These are phyloP conservation scores for Ectropis crepuscularia DNA, from an alignment of 2,888 invertebrate genomes.

Conservation along the genomic window DNA sequence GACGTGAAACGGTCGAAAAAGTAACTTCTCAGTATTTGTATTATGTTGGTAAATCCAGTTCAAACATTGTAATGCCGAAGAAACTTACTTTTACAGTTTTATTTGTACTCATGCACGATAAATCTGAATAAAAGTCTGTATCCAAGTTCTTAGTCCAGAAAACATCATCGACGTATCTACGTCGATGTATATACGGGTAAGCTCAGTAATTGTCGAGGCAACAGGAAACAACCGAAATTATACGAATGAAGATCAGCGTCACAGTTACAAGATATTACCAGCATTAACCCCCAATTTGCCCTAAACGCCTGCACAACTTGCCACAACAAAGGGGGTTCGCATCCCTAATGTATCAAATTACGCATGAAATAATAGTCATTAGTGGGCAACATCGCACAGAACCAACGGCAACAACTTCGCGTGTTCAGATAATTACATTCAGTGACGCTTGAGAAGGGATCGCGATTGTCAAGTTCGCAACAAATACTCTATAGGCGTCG, in stretches of 20 bases:
- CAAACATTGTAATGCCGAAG: no score
- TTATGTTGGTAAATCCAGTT: no score
- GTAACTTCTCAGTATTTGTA: no score
- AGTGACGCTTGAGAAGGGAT: slow-evolving; percentile 26
- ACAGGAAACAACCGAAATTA: neutral
- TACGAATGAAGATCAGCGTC: neutral
- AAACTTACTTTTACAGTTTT: no score
- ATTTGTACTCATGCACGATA: no score
- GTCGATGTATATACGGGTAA: no score
- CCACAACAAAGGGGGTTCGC: slow-evolving; percentile 34
- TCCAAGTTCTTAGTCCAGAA: no score
- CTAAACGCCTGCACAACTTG: slow-evolving; percentile 21
- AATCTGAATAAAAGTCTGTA: no score
- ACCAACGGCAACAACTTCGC: slow-evolving; percentile 35
- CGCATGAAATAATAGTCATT: slow-evolving; percentile 39
- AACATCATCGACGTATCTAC: no score
- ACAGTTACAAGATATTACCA: neutral
- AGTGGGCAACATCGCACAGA: slow-evolving; percentile 30
- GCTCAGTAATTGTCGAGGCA: neutral
- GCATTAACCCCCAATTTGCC: slow-evolving; percentile 18
- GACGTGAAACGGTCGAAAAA: no score
- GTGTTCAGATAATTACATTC: slow-evolving; percentile 25
- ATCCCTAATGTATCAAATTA: slow-evolving; percentile 38
- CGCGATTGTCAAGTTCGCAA: slow-evolving; percentile 16
- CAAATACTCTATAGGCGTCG: neutral